Evolutionary conservation across 2,888 invertebrate genomes (phyloP).

Genomic region (Hirtodrosophila histrioides): DNA sequence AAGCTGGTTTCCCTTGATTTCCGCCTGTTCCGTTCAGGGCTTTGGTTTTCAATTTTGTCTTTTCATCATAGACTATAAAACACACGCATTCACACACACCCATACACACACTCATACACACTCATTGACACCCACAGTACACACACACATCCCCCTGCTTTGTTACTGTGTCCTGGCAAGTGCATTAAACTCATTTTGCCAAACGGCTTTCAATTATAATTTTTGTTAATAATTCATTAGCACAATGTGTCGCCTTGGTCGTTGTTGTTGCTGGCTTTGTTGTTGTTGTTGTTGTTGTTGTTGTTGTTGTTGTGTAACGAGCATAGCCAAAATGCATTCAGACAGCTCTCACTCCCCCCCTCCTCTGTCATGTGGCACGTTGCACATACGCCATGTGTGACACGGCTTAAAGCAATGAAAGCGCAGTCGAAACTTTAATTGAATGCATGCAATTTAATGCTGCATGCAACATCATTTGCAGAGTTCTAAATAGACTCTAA

Average conservation of each 20-base stretch:
- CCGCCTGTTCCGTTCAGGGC: conserved; percentile 31
- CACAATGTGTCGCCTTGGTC: conserved; percentile 68
- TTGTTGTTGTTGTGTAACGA: conserved; percentile 33
- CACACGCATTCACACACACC: not conserved
- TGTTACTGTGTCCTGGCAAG: conserved; percentile 27
- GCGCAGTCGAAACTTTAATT: not conserved
- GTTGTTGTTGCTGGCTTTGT: too few relatives aligned
- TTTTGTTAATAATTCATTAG: conserved; percentile 83
- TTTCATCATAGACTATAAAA: conserved; percentile 35
- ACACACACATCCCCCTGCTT: conserved; percentile 3
- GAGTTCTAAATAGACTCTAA: not conserved
- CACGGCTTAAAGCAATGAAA: conserved; percentile 11
- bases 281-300: conserved; percentile 11
- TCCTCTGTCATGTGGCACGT: conserved; percentile 12
- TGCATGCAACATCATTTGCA: not conserved
- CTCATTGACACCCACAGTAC: conserved; percentile 3
- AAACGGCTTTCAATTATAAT: conserved; percentile 83
- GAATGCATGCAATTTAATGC: conserved; percentile 3
- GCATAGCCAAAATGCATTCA: conserved; percentile 49
- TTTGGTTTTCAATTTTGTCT: conserved; percentile 45
- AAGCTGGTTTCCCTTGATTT: conserved; percentile 73
- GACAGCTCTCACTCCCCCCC: conserved; percentile 36
- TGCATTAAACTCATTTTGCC: conserved; percentile 77
- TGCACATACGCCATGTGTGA: conserved; percentile 61
- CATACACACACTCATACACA: conserved; percentile 8